These are phyloP conservation scores for Sebastes melanostomus DNA, from an alignment of 2,797 vertebrate genomes.

Conservation along the genomic window DNA sequence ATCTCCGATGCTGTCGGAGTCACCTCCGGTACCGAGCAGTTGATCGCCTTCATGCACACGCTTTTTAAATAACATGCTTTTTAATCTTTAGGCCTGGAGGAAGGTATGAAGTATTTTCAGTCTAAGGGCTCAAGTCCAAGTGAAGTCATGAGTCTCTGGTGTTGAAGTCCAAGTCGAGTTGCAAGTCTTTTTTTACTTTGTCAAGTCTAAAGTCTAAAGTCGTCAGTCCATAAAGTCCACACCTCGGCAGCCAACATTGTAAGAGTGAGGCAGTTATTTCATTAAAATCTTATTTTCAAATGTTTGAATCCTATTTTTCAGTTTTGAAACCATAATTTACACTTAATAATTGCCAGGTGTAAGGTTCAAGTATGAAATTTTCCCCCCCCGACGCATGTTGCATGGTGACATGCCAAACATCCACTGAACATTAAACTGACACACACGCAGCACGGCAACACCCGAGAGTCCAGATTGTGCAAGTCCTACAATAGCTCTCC, in stretches of 20 bases:
- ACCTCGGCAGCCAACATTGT: background rate
- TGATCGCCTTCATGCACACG: too few species aligned
- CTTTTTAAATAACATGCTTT: too few species aligned
- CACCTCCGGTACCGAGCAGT: too few species aligned
- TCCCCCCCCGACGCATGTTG: background rate
- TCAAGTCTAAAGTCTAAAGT: too few species aligned
- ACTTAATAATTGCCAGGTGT: background rate
- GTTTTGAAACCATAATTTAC: background rate
- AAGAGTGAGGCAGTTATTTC: background rate
- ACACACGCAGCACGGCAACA: background rate
- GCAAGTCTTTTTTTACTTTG: too few species aligned
- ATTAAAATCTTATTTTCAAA: background rate
- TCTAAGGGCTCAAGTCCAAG: too few species aligned
- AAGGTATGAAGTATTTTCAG: too few species aligned
- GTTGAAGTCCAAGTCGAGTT: too few species aligned
- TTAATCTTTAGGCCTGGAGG: too few species aligned
- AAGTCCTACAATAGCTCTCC: background rate
- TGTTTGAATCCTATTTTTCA: background rate
- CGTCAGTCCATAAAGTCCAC: too few species aligned
- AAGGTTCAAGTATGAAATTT: background rate
- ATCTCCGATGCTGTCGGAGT: too few species aligned
- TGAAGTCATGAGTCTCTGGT: too few species aligned
- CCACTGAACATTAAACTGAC: background rate
- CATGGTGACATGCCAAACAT: background rate
- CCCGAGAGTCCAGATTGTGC: background rate